These are phyloP conservation scores for Stenopsyche tienmushanensis DNA, from an alignment of 1,140 invertebrate genomes.

Conservation along the genomic window DNA sequence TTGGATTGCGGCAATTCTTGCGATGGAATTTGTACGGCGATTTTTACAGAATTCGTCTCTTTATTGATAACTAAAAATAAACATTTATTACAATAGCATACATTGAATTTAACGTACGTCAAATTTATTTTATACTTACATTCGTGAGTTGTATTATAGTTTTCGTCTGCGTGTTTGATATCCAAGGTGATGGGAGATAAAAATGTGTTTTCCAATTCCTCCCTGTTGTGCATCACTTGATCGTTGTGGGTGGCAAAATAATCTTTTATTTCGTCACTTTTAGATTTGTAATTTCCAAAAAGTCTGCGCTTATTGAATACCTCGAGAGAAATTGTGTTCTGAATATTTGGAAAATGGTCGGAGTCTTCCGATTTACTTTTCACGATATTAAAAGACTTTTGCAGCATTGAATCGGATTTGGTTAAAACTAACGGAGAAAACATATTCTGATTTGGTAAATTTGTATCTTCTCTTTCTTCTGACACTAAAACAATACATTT, in stretches of 20 bases:
- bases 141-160: too few species aligned
- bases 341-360: constrained; percentile 25
- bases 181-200: too few species aligned
- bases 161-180: too few species aligned
- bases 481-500: constrained; percentile 17
- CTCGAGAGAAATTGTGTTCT: constrained; percentile 23
- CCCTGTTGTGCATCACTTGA: too few species aligned
- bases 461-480: constrained; percentile 33
- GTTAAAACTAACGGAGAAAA: constrained; percentile 8
- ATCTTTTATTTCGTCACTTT: constrained; percentile 30
- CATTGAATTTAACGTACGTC: background rate
- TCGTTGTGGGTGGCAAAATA: too few species aligned
- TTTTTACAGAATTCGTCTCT: constrained; percentile 25
- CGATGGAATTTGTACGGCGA: constrained; percentile 37
- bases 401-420: constrained; percentile 25
- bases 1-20: constrained; percentile 17
- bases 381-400: constrained; percentile 2
- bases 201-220: too few species aligned
- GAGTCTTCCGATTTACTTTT: constrained; percentile 6
- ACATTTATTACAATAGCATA: background rate
- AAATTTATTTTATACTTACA: too few species aligned
- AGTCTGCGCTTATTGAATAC: constrained; percentile 38
- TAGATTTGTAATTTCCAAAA: constrained; percentile 33
- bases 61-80: background rate
- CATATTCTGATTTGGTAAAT: background rate